Conservation (phyloP, 2,888 invertebrate species). For the Lissonota sp. region DNA sequence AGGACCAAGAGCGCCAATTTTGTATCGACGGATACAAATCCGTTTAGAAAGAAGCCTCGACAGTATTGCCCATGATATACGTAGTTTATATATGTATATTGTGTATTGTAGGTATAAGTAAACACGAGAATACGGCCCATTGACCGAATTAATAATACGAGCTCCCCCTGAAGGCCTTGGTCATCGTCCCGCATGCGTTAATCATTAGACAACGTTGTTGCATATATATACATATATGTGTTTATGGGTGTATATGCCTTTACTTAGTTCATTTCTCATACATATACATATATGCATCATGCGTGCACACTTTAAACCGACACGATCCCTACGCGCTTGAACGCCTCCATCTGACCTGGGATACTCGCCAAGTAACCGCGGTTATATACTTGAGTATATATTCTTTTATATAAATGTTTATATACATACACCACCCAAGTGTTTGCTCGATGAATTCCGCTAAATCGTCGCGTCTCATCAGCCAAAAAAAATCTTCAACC, state of each 20-base stretch:
- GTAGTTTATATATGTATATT: too few relatives aligned
- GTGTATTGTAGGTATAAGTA: neutral
- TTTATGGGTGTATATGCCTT: too few relatives aligned
- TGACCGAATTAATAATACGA: conserved; percentile 52
- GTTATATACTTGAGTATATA: neutral
- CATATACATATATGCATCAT: conserved; percentile 1
- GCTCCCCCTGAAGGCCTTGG: conserved; percentile 40
- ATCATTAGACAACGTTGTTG: conserved; percentile 23
- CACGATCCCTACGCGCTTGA: conserved; percentile 26
- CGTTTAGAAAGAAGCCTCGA: too few relatives aligned
- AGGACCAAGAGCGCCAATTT: too few relatives aligned
- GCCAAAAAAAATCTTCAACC: conserved; percentile 34
- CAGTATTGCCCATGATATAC: too few relatives aligned
- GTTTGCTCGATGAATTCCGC: conserved; percentile 14
- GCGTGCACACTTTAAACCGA: conserved; percentile 43
- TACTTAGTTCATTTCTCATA: too few relatives aligned
- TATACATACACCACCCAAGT: too few relatives aligned
- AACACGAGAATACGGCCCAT: conserved; percentile 37
- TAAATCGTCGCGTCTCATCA: conserved; percentile 26
- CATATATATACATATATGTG: neutral
- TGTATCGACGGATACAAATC: too few relatives aligned
- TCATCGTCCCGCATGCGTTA: conserved; percentile 35
- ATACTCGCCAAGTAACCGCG: conserved; percentile 45
- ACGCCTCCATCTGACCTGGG: conserved; percentile 17
- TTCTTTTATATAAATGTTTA: neutral